Evolutionary conservation across 1,140 invertebrate species (phyloP), one percentile per base, ranked within the genome.

Genomic region (Choristoneura fumiferana): DNA sequence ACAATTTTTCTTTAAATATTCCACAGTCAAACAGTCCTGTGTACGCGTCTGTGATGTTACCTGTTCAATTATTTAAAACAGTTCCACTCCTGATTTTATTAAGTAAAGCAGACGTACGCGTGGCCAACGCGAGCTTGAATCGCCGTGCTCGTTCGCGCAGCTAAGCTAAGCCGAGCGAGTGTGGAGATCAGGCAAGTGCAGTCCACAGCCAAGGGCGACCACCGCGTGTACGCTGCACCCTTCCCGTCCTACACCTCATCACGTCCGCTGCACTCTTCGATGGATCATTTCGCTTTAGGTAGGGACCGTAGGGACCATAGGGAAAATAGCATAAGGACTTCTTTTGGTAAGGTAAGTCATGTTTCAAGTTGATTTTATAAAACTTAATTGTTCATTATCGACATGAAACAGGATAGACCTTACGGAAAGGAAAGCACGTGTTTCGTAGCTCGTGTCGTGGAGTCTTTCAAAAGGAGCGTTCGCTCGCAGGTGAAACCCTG

Each of bases 401-500:
- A 37, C 8, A 37, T 37, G 3, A 37, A 9, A 37, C 8, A 37
- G 3, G 35, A 37, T 37, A 3, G n/a, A 37, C 9, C 35, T 37
- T 8, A 37, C 35, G 3, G 9, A 37, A 12, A 37, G 35, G n/a
- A 37, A 37, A 2, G 35, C 22, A 37, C 35, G 35, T 37, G 35
- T 37, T 8, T 2, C 9, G 3, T 37, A 9, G 13, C 13, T n/a
- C 13, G 15, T 9, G 0, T 3, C n/a, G 17, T 22, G 22, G 22
- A 67, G 58, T 14, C n/a, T 40, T 29, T 34, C 34, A 15, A 57
- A 54, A 10, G 14, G 34, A 33, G 55, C 56, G 58, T 76, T 67
- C 91, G 22, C 91, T 52, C 29, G 15, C 90, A 96, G 96, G 96
- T 76, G 91, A 92, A 63, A 92, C 93, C 69, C 87, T 96, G 60